Evolutionary conservation across 1,140 invertebrate species (phyloP).

Genomic region (Drosophila parvula): DNA sequence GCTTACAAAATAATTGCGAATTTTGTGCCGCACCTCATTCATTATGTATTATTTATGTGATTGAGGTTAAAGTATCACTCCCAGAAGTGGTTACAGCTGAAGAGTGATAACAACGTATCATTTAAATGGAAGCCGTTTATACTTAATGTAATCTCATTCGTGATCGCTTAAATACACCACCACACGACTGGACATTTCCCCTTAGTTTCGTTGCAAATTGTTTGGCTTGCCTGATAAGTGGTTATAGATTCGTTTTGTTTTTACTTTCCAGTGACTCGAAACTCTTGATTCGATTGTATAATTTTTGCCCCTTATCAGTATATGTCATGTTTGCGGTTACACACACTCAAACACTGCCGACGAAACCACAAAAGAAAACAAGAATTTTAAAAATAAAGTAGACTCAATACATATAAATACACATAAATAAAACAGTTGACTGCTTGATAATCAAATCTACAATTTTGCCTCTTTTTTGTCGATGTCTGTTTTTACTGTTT

Average conservation of each 20-base stretch:
- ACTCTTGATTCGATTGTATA: conserved; percentile 46
- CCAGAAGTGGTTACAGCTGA: background rate
- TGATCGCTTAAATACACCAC: conserved; percentile 11
- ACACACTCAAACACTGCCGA: background rate
- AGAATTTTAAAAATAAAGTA: conserved; percentile 17
- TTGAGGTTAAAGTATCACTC: background rate
- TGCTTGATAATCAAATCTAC: background rate
- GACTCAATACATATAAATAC: background rate
- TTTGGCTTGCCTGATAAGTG: conserved; percentile 34
- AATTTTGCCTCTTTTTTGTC: background rate
- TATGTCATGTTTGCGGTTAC: conserved; percentile 46
- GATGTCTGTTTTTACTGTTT: background rate
- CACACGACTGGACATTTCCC: background rate
- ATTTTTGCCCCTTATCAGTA: conserved; percentile 41
- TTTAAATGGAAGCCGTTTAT: conserved; percentile 5
- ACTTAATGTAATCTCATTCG: conserved; percentile 20
- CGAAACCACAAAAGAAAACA: conserved; percentile 17
- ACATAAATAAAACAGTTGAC: background rate
- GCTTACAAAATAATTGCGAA: background rate
- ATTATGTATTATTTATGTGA: background rate
- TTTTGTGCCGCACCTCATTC: background rate
- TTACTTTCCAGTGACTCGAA: conserved; percentile 23
- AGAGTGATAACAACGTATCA: background rate
- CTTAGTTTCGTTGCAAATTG: conserved; percentile 19
- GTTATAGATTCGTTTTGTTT: conserved; percentile 26